These are phyloP conservation scores for Hemibagrus guttatus DNA, from an alignment of 2,797 vertebrate species.

Conservation along the genomic window DNA sequence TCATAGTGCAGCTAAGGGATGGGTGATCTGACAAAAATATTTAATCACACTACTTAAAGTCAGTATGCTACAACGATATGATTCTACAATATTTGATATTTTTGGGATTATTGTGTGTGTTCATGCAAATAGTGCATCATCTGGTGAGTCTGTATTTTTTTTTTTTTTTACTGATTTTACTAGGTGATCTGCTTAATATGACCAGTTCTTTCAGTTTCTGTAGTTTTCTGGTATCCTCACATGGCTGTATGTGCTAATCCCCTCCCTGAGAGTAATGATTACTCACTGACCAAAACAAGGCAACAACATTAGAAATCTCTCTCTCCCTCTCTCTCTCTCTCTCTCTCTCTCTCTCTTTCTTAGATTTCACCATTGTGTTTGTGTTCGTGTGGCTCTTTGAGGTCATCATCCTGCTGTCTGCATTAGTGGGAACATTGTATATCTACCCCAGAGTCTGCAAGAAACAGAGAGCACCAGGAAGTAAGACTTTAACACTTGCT, in stretches of 20 bases:
- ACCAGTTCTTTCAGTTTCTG: too few relatives aligned
- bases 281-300: too few relatives aligned
- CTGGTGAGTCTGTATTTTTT: not conserved
- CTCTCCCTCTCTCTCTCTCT: not conserved
- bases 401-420: constrained; percentile 14
- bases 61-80: not conserved
- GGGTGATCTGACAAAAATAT: not conserved
- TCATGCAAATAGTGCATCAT: not conserved
- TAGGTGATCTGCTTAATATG: too few relatives aligned
- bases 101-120: not conserved
- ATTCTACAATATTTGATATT: not conserved
- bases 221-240: too few relatives aligned
- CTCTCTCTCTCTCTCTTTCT: not conserved
- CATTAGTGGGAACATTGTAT: constrained; percentile 3
- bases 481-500: too few relatives aligned
- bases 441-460: constrained; percentile 7
- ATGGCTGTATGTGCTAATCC: too few relatives aligned
- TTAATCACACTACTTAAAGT: not conserved
- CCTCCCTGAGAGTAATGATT: too few relatives aligned
- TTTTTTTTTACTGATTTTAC: not conserved
- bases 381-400: constrained; percentile 7
- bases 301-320: too few relatives aligned
- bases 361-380: constrained; percentile 11
- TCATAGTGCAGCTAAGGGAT: too few relatives aligned
- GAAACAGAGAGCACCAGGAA: not conserved